These are phyloP conservation scores for Cephonodes hylas DNA, from an alignment of 2,888 invertebrate species.

Conservation along the genomic window DNA sequence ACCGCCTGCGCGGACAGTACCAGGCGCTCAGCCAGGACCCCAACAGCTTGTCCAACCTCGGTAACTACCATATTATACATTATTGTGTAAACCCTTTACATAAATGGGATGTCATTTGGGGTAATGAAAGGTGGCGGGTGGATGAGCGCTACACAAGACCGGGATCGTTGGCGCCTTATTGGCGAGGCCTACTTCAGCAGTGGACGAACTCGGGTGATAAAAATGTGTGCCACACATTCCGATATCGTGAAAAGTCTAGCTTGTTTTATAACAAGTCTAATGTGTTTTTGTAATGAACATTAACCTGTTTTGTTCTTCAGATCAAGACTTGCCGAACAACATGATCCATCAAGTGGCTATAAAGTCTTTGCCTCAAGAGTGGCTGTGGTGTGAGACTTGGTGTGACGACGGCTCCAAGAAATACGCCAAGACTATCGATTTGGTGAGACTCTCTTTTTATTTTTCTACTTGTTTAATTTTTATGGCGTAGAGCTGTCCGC, in stretches of 20 bases:
- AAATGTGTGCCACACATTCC: too few relatives aligned
- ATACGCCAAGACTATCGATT: constrained; percentile 97
- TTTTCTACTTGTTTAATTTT: neutral
- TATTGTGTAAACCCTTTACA: too few relatives aligned
- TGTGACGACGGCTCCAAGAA: constrained; percentile 94
- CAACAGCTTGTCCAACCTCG: constrained; percentile 97
- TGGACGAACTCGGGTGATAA: too few relatives aligned
- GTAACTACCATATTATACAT: constrained; percentile 64
- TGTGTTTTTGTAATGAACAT: too few relatives aligned
- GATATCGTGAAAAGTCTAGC: too few relatives aligned
- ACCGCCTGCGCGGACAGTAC: constrained; percentile 98
- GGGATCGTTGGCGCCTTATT: too few relatives aligned
- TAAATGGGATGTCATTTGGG: too few relatives aligned
- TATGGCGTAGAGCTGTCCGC: too few relatives aligned
- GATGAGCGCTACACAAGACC: too few relatives aligned
- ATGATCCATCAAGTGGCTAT: constrained; percentile 99
- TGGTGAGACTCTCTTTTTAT: constrained; percentile 81
- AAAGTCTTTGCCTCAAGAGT: constrained; percentile 98
- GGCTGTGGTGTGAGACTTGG: constrained; percentile 99
- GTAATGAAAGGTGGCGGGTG: too few relatives aligned
- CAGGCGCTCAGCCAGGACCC: constrained; percentile 99
- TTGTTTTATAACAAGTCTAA: too few relatives aligned
- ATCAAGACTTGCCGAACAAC: constrained; percentile 98
- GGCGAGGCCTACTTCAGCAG: too few relatives aligned
- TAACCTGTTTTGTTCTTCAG: constrained; percentile 65